Evolutionary conservation across 1,140 invertebrate genomes (phyloP).

Genomic region (Semibalanus balanoides): DNA sequence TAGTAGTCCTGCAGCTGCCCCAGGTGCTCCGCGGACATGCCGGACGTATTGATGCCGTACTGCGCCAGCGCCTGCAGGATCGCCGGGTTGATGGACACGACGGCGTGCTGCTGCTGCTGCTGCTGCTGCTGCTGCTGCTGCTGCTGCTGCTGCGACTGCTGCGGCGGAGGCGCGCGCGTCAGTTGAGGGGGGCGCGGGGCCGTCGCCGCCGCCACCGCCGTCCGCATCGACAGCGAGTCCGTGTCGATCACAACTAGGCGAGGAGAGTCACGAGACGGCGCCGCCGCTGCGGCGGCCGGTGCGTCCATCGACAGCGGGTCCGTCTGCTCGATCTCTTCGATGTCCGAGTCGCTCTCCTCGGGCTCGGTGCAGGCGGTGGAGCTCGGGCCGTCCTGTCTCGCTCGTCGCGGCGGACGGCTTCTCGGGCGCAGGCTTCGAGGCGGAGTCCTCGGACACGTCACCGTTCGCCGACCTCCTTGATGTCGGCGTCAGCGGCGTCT

Average conservation of each 20-base stretch:
- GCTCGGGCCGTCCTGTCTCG: neutral
- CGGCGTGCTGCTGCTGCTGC: neutral
- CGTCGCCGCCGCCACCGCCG: too few species aligned
- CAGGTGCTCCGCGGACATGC: neutral
- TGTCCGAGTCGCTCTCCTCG: neutral
- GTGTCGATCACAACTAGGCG: neutral
- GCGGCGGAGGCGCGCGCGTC: neutral
- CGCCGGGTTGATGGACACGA: neutral
- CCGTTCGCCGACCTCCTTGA: neutral
- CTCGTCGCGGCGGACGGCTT: neutral
- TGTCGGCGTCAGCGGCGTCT: neutral
- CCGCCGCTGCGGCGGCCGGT: too few species aligned
- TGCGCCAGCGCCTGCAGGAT: neutral
- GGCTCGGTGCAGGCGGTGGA: neutral
- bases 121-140: neutral
- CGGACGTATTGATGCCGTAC: constrained; percentile 4
- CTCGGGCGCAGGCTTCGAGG: neutral
- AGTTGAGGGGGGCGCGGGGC: neutral
- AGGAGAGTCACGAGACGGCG: neutral
- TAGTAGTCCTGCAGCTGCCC: constrained; percentile 3
- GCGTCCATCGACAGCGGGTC: neutral
- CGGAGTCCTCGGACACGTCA: neutral
- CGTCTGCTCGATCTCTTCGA: neutral
- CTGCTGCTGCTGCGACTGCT: neutral
- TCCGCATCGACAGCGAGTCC: neutral